A percentile compares a stretch with the other conserved stretches of the same genome.
Conservation (phyloP, 2,113 vertebrate genomes). For the Irena cyanogastra region DNA sequence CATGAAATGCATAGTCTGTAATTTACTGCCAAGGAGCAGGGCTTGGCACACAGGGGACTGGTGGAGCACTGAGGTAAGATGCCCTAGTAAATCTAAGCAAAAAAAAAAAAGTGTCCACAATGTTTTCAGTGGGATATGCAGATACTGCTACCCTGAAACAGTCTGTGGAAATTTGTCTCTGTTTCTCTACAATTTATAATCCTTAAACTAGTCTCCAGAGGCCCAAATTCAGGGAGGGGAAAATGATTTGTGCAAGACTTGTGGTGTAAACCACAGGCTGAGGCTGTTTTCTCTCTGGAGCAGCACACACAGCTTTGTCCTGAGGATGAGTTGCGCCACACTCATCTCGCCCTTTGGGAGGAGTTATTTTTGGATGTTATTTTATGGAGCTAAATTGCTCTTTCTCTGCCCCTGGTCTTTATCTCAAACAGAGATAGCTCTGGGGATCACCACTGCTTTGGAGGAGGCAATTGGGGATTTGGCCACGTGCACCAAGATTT, state of each 20-base stretch:
- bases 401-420: background rate
- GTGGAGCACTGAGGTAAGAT: background rate
- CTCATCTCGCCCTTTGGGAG: background rate
- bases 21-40: background rate
- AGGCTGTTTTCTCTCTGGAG: background rate
- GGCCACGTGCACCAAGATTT: background rate
- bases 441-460: fast-evolving
- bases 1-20: background rate
- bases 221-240: background rate
- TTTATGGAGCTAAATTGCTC: background rate
- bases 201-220: conserved; percentile 25
- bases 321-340: background rate
- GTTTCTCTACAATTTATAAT: background rate
- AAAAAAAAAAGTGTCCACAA: background rate
- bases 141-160: background rate
- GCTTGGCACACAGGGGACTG: background rate
- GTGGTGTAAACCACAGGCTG: background rate
- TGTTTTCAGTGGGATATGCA: background rate
- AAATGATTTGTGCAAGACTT: conserved; percentile 4
- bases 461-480: background rate
- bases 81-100: conserved; percentile 9
- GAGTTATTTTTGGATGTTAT: background rate
- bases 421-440: background rate
- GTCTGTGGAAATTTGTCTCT: background rate
- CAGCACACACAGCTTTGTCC: background rate